Percentiles rank a stretch among this genome's conserved stretches.
Evolutionary conservation across 2,797 vertebrate genomes (phyloP).

Genomic region (Mormyrus proboscirostris): DNA sequence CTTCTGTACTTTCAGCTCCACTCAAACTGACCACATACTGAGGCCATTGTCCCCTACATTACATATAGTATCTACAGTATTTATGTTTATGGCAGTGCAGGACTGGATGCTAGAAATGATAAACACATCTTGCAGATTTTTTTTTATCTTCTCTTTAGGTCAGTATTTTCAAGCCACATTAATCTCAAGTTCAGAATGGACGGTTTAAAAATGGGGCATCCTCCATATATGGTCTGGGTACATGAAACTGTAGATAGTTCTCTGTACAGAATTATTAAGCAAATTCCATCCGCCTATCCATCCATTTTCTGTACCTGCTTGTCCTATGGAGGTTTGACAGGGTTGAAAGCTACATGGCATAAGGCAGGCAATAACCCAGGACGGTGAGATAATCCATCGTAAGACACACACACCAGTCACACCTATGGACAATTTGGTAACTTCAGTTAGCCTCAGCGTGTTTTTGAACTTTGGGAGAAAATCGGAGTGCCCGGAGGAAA

Average conservation of each 20-base stretch:
- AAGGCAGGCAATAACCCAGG: not conserved
- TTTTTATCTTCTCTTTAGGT: not conserved
- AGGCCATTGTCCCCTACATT: not conserved
- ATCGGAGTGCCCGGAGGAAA: not conserved
- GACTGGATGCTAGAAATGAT: not conserved
- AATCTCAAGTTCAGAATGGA: not conserved
- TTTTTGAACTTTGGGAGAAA: not conserved
- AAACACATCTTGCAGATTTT: not conserved
- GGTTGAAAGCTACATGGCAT: not conserved
- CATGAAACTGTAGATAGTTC: not conserved
- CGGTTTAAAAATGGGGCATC: not conserved
- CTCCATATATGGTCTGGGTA: not conserved
- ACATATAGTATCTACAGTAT: not conserved
- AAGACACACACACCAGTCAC: not conserved
- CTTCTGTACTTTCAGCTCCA: not conserved
- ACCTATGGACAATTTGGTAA: not conserved
- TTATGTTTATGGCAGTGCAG: not conserved
- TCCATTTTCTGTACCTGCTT: not conserved
- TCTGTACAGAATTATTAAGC: not conserved
- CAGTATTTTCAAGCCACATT: not conserved
- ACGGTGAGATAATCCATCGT: too few relatives aligned
- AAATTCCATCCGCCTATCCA: not conserved
- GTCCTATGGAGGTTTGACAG: not conserved
- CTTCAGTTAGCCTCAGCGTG: not conserved
- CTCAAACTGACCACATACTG: not conserved